Evolutionary conservation across 2,113 vertebrate species (phyloP).

Genomic region (Dasyornis broadbenti): DNA sequence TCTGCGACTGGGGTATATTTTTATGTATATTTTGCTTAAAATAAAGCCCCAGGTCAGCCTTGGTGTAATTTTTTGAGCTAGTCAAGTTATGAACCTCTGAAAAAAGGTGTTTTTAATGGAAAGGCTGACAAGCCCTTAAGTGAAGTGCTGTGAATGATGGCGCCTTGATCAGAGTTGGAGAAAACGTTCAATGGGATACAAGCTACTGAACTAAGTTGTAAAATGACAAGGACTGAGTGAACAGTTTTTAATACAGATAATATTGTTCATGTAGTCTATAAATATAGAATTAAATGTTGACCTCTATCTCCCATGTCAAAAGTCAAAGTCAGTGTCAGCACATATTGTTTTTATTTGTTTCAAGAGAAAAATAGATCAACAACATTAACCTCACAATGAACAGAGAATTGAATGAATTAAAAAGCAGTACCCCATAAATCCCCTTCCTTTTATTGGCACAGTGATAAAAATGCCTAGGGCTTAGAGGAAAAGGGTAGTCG

Average conservation of each 20-base stretch:
- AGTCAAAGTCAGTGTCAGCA: slow-evolving; percentile 76
- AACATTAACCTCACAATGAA: slow-evolving; percentile 80
- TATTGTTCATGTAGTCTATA: slow-evolving; percentile 74
- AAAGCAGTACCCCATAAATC: slow-evolving; percentile 79
- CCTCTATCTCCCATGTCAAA: slow-evolving; percentile 75
- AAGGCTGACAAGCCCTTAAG: not conserved
- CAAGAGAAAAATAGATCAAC: slow-evolving; percentile 79
- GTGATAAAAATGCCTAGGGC: slow-evolving; percentile 77
- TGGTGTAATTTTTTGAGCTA: not conserved
- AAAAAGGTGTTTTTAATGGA: not conserved
- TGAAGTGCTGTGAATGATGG: slow-evolving; percentile 13
- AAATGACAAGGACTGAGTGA: slow-evolving; percentile 77
- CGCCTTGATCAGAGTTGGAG: slow-evolving; percentile 31
- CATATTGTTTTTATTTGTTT: slow-evolving; percentile 82
- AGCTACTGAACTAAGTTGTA: slow-evolving; percentile 58
- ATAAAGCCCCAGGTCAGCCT: not conserved
- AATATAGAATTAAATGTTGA: slow-evolving; percentile 80
- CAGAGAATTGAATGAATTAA: slow-evolving; percentile 83
- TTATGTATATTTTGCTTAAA: not conserved
- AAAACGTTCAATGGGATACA: not conserved
- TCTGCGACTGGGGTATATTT: not conserved
- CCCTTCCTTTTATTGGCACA: slow-evolving; percentile 75
- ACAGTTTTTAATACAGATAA: slow-evolving; percentile 75
- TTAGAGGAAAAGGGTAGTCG: slow-evolving; percentile 55
- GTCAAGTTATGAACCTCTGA: not conserved